Evolutionary conservation across 2,888 invertebrate species (phyloP).

Genomic region (Idaea straminata): DNA sequence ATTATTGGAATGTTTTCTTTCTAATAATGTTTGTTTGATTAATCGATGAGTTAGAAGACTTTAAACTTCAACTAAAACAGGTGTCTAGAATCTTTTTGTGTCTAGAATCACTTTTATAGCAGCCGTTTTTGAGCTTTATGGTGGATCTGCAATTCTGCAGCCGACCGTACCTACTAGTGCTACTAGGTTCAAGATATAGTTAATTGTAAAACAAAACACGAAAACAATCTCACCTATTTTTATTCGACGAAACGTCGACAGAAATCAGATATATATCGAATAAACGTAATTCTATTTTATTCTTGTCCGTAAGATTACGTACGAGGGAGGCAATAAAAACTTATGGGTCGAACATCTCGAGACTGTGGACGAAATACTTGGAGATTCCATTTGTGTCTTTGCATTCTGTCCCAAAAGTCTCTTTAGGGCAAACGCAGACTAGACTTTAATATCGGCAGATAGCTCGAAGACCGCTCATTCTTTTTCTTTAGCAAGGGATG

Average conservation of each 20-base stretch:
- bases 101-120: too few relatives aligned
- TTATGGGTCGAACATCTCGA: constrained; percentile 15
- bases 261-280: not conserved
- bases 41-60: too few relatives aligned
- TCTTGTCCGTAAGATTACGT: constrained; percentile 16
- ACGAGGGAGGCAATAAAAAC: constrained; percentile 20
- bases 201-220: not conserved
- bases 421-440: not conserved
- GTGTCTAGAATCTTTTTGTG: too few relatives aligned
- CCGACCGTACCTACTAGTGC: too few relatives aligned
- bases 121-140: too few relatives aligned
- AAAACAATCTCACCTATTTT: not conserved
- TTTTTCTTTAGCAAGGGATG: too few relatives aligned
- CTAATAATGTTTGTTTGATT: too few relatives aligned
- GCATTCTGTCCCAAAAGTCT: not conserved
- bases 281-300: constrained; percentile 18
- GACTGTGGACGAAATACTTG: not conserved
- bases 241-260: constrained; percentile 1
- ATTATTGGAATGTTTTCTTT: too few relatives aligned
- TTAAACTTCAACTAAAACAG: too few relatives aligned
- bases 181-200: not conserved
- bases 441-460: not conserved
- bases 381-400: not conserved
- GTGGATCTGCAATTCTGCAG: too few relatives aligned
- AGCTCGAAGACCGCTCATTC: not conserved